Percentiles rank a stretch among this genome's conserved stretches.
These are phyloP conservation scores for Corythornis vintsioides DNA, from an alignment of 2,113 vertebrate genomes.

Conservation along the genomic window DNA sequence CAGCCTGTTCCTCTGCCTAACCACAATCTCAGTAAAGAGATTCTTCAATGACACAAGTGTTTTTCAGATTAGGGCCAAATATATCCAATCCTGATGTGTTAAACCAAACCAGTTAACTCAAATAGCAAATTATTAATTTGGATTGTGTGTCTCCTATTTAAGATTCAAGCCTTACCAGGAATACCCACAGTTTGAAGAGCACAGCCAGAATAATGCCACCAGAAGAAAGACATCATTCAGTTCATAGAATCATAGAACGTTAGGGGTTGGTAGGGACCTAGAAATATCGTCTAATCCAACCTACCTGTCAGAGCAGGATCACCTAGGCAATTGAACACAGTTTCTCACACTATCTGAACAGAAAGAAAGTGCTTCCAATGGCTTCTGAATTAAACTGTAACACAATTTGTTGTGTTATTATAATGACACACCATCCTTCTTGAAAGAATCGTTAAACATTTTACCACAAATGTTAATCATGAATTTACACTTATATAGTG, in stretches of 20 bases:
- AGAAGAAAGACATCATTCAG: background rate
- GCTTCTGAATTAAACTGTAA: background rate
- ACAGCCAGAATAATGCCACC: background rate
- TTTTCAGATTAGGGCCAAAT: background rate
- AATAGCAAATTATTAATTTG: background rate
- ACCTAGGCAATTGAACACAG: background rate
- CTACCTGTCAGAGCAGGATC: too few relatives aligned
- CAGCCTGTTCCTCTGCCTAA: too few relatives aligned
- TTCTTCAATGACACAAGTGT: background rate
- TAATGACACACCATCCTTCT: background rate
- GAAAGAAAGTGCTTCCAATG: background rate
- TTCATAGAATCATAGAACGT: background rate
- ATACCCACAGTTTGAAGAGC: background rate
- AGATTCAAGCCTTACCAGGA: background rate
- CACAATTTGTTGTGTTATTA: background rate
- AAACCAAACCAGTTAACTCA: background rate
- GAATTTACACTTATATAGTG: background rate
- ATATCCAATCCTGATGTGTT: background rate
- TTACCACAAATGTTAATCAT: background rate
- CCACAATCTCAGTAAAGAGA: too few relatives aligned
- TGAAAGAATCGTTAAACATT: background rate
- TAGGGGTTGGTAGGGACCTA: too few relatives aligned
- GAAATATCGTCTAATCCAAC: too few relatives aligned
- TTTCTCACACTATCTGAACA: background rate
- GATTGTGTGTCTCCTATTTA: background rate